Evolutionary conservation across 2,113 vertebrate genomes (phyloP).

Genomic region (Actenoides hombroni): DNA sequence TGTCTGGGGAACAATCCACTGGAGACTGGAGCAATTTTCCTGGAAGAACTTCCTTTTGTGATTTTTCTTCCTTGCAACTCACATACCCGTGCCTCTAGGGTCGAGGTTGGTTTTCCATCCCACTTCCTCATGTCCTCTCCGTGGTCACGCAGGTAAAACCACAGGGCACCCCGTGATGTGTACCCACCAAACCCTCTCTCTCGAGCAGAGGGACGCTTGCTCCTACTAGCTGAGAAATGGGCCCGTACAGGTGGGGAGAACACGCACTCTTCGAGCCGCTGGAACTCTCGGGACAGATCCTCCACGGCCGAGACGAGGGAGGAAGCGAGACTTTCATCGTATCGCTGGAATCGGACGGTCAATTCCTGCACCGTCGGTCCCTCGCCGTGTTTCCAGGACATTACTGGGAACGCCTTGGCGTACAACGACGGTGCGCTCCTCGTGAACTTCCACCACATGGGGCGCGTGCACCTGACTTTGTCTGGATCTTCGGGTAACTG

Average conservation of each 20-base stretch:
- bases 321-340: background rate
- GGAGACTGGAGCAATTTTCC: background rate
- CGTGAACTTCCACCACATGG: background rate
- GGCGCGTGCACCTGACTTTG: background rate
- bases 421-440: accelerated
- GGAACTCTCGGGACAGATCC: background rate
- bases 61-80: background rate
- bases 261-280: background rate
- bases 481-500: background rate
- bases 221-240: background rate
- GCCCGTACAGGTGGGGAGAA: background rate
- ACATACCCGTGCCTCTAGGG: background rate
- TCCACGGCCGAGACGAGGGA: background rate
- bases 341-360: background rate
- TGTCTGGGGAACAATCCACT: background rate
- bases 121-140: background rate
- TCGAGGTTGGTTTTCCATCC: background rate
- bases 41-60: background rate
- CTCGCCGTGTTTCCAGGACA: background rate
- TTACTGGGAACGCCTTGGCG: background rate
- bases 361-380: background rate
- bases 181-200: background rate
- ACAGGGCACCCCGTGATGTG: background rate
- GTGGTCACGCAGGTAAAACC: background rate
- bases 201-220: background rate